Percentiles rank a stretch among this genome's conserved stretches.
phyloP scores from a whole-genome alignment of 2,888 invertebrate genomes.

The Myopa testacea region DNA sequence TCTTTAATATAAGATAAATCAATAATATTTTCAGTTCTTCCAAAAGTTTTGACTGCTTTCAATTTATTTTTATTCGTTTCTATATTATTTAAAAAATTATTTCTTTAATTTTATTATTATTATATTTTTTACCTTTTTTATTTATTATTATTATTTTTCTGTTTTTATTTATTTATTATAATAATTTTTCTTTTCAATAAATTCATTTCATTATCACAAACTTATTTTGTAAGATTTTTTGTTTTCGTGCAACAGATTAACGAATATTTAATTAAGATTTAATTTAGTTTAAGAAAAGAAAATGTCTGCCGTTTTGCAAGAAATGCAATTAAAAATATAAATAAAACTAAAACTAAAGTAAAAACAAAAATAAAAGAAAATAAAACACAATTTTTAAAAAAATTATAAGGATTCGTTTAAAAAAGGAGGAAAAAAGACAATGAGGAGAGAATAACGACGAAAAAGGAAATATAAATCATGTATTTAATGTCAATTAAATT shows the following conservation, averaged over 20 bases:
- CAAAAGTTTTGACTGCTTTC: conserved; percentile 37
- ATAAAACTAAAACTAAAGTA: not conserved
- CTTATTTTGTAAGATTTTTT: not conserved
- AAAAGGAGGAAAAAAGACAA: not conserved
- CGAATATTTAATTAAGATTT: not conserved
- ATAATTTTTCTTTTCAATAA: not conserved
- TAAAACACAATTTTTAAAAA: not conserved
- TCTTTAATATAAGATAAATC: not conserved
- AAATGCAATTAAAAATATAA: conserved; percentile 1
- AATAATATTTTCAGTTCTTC: conserved; percentile 28
- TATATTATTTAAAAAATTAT: not conserved
- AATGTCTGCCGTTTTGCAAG: conserved; percentile 13
- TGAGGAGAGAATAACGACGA: too few relatives aligned
- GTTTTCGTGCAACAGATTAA: not conserved
- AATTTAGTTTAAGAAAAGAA: not conserved
- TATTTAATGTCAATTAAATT: too few relatives aligned
- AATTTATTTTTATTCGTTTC: not conserved
- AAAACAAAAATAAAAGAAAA: not conserved
- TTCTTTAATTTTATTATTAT: conserved; percentile 7
- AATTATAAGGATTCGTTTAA: not conserved
- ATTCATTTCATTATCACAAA: not conserved
- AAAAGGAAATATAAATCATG: too few relatives aligned
- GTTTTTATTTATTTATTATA: not conserved
- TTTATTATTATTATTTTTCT: not conserved
- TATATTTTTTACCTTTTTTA: not conserved